Base-by-base conservation (phyloP, 2,888 invertebrate species). In the Parascotia fuliginaria region DNA sequence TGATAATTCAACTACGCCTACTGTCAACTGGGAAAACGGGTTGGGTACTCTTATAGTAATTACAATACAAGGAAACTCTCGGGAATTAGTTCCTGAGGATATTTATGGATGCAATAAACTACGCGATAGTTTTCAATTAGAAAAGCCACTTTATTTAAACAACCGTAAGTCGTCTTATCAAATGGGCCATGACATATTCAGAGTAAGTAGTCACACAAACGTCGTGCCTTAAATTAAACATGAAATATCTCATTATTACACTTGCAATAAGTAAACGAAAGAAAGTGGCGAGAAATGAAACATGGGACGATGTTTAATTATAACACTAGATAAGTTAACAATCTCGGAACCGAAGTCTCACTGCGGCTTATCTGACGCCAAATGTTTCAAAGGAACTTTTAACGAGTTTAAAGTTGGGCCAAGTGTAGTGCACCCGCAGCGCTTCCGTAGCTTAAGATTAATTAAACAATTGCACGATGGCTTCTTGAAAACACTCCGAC, bases 391-490 rank as follows among this genome's bases (percentile, higher is more conserved):
- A 87, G 89, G 83, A 92, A 91, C 89, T 92, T 92, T 90, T 91
- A 92, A 92, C 91, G 90, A 91, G 91, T 92, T 91, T 87, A 90
- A 90, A 91, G 89, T 90, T 89, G 84, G 81, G 77, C 85, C 84
- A 77, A 90, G 89, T 89, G 88, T 88, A 90, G 84, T 91, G 89
- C 89, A 88, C 85, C 84, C 83, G 79, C 83, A 84, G 81, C 85
- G 81, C 81, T 84, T 83, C 79, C 82, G 77, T 77, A 78, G 84
- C 85, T 85, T 84, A 84, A 90, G 90, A 92, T 91, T 92, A 92
- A 92, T 92, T 92, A 92, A 91, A 92, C 91, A 91, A 90, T 91
- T 87, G 91, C 89, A 85, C 89, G 89, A 89, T 88, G 88, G 87
- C 87, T 91, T 79, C 85, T 90, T 87, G 88, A 91, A 89, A 90